A percentile compares a stretch with the other conserved stretches of the same genome.
These are phyloP conservation scores for Stomorhina lunata DNA, from an alignment of 2,888 invertebrate species.

Conservation along the genomic window DNA sequence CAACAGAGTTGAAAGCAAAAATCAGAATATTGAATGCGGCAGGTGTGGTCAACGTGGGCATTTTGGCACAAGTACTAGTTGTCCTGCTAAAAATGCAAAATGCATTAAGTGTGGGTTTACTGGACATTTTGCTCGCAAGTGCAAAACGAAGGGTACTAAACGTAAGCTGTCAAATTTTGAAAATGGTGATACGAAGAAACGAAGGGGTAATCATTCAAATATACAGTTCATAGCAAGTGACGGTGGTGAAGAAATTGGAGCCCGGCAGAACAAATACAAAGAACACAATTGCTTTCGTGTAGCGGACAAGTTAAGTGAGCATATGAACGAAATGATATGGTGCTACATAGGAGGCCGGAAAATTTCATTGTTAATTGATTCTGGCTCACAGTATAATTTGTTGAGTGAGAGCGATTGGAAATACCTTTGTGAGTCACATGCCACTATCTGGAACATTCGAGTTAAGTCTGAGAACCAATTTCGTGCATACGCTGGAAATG, in stretches of 20 bases:
- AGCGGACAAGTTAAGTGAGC: background rate
- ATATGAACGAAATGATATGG: conserved; percentile 26
- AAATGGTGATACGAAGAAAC: background rate
- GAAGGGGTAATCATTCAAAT: background rate
- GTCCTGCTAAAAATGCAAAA: too few relatives aligned
- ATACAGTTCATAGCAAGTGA: conserved; percentile 10
- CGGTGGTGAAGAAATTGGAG: background rate
- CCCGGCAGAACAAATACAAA: background rate
- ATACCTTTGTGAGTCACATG: conserved; percentile 18
- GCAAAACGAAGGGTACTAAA: too few relatives aligned
- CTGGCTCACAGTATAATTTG: conserved; percentile 46
- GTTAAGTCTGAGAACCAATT: conserved; percentile 47
- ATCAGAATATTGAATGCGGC: conserved; percentile 27
- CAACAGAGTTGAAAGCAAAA: conserved; percentile 18
- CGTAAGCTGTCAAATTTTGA: too few relatives aligned
- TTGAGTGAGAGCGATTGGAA: conserved; percentile 51
- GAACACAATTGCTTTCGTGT: conserved; percentile 22
- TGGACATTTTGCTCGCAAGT: too few relatives aligned
- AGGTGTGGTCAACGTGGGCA: conserved; percentile 40
- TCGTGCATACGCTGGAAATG: conserved; percentile 56
- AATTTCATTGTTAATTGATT: conserved; percentile 58
- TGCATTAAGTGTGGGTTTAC: too few relatives aligned
- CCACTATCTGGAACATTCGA: conserved; percentile 45
- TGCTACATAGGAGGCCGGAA: conserved; percentile 48
- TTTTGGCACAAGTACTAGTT: too few relatives aligned